These are phyloP conservation scores for Distichodus sexfasciatus DNA, from an alignment of 2,797 vertebrate genomes.

Conservation along the genomic window DNA sequence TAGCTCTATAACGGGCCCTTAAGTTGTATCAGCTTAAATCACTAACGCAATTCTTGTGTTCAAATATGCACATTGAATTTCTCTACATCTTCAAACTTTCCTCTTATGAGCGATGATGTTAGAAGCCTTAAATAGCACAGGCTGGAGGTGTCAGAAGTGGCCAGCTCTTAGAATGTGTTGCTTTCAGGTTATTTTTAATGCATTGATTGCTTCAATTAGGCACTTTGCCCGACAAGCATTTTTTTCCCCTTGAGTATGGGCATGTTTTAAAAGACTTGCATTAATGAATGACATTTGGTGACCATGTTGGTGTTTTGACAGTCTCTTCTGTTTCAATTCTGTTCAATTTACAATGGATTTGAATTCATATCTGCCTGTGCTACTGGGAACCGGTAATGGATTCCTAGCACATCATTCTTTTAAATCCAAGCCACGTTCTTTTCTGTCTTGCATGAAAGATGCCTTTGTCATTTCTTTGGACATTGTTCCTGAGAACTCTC, in stretches of 20 bases:
- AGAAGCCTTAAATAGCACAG: background rate
- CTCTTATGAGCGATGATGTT: constrained; percentile 13
- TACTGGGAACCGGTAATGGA: background rate
- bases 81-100: background rate
- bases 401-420: constrained; percentile 13
- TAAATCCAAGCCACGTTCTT: constrained; percentile 2
- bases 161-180: background rate
- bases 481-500: background rate
- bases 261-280: background rate
- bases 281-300: background rate
- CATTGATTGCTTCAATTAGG: background rate
- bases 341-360: background rate
- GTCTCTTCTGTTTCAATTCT: background rate
- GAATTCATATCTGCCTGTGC: background rate
- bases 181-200: constrained; percentile 8
- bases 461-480: constrained; percentile 6
- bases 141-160: background rate
- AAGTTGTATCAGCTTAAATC: background rate
- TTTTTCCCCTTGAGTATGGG: background rate
- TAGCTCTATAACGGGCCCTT: background rate
- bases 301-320: background rate
- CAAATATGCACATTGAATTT: constrained; percentile 10
- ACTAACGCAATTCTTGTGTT: no score
- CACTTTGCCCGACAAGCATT: background rate
- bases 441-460: background rate